phyloP scores from a whole-genome alignment of 1,140 invertebrate species.

The Helicoverpa zea region DNA sequence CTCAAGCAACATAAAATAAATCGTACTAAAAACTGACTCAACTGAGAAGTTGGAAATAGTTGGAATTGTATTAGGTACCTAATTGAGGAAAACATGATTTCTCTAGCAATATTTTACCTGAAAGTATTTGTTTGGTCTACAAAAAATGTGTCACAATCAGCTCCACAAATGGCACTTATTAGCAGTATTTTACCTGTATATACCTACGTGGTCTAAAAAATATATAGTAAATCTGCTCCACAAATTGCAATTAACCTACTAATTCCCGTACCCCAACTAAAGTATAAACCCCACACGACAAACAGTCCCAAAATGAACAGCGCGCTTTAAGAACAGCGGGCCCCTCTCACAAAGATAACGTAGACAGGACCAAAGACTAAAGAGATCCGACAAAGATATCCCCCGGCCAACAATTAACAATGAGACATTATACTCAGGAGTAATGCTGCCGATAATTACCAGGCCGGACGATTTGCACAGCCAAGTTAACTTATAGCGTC shows the following conservation, averaged over 20 bases:
- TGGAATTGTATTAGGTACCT: no score
- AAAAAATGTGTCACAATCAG: neutral
- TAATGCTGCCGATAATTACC: constrained; percentile 81
- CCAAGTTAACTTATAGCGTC: constrained; percentile 67
- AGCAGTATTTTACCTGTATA: no score
- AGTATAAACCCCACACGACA: neutral
- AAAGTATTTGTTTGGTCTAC: no score
- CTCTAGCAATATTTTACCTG: no score
- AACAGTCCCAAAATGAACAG: constrained; percentile 57
- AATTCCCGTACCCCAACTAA: neutral
- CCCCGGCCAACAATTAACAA: constrained; percentile 83
- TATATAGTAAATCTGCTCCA: no score
- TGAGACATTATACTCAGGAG: constrained; percentile 83
- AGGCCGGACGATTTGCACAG: constrained; percentile 70
- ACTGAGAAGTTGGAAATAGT: no score
- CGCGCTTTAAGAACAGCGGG: constrained; percentile 58
- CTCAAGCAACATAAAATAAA: no score
- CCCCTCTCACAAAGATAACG: constrained; percentile 74
- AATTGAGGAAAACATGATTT: no score
- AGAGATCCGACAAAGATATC: constrained; percentile 83
- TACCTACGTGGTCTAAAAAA: no score
- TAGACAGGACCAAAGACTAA: constrained; percentile 77
- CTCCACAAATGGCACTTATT: neutral
- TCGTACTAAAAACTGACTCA: no score
- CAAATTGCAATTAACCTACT: neutral